Evolutionary conservation across 2,888 invertebrate genomes (phyloP), one percentile per base, ranked within the genome.

Genomic region (Ferdinandea cuprea): DNA sequence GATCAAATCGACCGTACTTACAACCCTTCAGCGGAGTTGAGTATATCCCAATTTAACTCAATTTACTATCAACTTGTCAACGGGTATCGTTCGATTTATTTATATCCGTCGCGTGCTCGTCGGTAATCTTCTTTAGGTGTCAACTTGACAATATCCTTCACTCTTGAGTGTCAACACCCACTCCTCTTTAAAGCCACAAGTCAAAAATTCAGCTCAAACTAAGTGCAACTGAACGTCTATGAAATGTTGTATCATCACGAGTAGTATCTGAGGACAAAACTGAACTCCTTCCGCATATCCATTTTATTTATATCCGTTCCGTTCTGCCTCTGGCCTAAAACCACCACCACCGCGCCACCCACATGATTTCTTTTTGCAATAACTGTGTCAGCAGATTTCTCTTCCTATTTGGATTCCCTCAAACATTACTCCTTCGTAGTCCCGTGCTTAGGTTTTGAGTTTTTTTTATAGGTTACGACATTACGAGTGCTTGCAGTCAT

Each of bases 371-470:
- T 65, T 54, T 58, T 28, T 40, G 48, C 77, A 77, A 77, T 66
- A 77, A 83, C 77, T 72, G 77, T 83, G 77, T 83, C 83, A 83
- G 83, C 81, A 77, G 50, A 66, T 59, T 46, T 48, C 13, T 28
- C 59, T 28, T 52, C 76, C 32, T 58, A 19, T 48, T 58, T 21
- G 11, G 19, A 13, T 52, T 63, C 9, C 15, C 21, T 7, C 8
- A 6, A n/a, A 15, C 9, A 42, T 7, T 4, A 13, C 17, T n/a
- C n/a, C 2, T 5, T 25, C 25, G 3, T 25, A 25, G 25, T 5
- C 2, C 21, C 15, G 19, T 46, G 65, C 6, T 63, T 46, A 44
- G 50, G 46, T 69, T 61, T 54, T 56, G 13, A 15, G 13, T 17
- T 59, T 52, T 15, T 11, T 50, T 11, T 15, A 3, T 13, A 19